Evolutionary conservation across 2,797 vertebrate genomes (phyloP).

Genomic region (Scolopax rusticola): DNA sequence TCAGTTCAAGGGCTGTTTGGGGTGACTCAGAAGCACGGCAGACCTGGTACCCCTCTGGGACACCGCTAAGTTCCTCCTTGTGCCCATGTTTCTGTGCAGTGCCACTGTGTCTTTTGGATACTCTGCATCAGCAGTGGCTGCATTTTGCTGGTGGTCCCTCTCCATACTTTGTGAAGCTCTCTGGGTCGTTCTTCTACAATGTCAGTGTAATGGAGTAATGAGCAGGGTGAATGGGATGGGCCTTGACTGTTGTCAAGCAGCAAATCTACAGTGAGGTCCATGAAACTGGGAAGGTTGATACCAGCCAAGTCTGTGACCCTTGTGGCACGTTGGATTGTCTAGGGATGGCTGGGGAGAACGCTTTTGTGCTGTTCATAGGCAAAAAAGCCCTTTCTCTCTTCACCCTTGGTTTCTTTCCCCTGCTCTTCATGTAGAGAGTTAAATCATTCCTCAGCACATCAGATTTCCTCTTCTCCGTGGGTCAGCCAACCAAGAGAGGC

Average conservation of each 20-base stretch:
- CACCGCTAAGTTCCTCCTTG: accelerated
- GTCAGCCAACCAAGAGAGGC: not conserved
- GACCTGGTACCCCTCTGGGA: not conserved
- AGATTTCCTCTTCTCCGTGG: not conserved
- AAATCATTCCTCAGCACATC: not conserved
- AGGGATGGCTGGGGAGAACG: not conserved
- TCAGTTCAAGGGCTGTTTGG: not conserved
- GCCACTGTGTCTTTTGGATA: not conserved
- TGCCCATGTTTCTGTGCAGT: not conserved
- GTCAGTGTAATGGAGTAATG: accelerated
- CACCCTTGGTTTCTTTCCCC: not conserved
- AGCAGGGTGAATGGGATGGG: not conserved
- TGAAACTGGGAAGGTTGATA: accelerated
- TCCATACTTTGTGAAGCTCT: accelerated
- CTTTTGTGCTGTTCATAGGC: not conserved
- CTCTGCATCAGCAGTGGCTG: not conserved
- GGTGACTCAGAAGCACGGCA: not conserved
- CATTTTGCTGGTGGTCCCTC: not conserved
- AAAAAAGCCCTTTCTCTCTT: not conserved
- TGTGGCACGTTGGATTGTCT: not conserved
- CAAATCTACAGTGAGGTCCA: accelerated
- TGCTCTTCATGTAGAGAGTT: not conserved
- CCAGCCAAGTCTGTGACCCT: not conserved
- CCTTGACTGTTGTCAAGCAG: not conserved
- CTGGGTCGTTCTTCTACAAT: accelerated